Percentiles rank a stretch among this genome's conserved stretches.
phyloP scores from a whole-genome alignment of 2,888 invertebrate genomes.

The Ganaspis brasiliensis region DNA sequence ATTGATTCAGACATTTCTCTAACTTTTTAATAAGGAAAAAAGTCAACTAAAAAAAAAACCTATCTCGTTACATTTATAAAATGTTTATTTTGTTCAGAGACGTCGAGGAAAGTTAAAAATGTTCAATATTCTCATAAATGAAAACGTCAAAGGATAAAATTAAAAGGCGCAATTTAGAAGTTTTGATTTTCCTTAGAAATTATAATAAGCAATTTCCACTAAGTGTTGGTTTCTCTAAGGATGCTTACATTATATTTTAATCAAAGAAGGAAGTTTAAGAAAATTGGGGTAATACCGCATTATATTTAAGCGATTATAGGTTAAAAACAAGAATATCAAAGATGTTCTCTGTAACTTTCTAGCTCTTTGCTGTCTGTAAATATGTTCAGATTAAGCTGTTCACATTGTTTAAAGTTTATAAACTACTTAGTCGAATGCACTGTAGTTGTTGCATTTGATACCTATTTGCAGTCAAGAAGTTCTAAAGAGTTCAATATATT shows the following conservation, averaged over 20 bases:
- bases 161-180: background rate
- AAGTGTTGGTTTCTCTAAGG: background rate
- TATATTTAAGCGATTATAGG: background rate
- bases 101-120: background rate
- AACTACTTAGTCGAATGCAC: constrained; percentile 3
- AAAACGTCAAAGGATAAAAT: constrained; percentile 7
- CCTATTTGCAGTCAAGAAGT: no score
- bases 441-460: background rate
- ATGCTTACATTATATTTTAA: constrained; percentile 10
- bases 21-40: background rate
- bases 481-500: no score
- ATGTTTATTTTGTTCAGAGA: background rate
- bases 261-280: background rate
- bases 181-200: constrained; percentile 16
- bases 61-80: background rate
- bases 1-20: no score
- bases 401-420: background rate
- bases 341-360: constrained; percentile 2
- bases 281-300: constrained; percentile 18
- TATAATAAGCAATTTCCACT: constrained; percentile 18
- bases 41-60: background rate
- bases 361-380: background rate
- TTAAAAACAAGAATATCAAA: background rate
- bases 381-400: background rate
- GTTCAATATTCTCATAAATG: constrained; percentile 24